Evolutionary conservation across 2,888 invertebrate species (phyloP), one percentile per base, ranked within the genome.

Genomic region (Dryococelus australis): DNA sequence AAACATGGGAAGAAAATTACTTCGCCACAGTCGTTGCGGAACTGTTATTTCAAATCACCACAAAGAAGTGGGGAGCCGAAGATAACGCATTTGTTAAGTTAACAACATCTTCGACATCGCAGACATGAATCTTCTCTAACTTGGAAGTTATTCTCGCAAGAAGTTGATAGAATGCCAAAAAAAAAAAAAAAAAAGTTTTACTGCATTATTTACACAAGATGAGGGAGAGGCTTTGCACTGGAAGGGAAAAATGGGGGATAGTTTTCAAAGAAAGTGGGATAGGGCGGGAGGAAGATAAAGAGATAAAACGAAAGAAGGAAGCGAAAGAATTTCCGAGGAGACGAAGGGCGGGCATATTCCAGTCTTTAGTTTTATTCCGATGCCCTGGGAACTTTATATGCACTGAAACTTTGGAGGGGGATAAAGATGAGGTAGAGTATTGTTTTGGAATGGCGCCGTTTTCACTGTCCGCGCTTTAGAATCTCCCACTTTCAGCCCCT

Each of bases 391-490:
- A 65, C 16, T 65, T 65, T 65, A 65, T 3, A 65, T 24, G 65
- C n/a, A 65, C 10, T 65, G 24, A 65, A 65, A 65, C 10, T 65
- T 65, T 8, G 20, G 65, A n/a, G n/a, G 65, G 2, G 65, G n/a
- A 65, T 65, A n/a, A 65, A 24, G 20, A 65, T 65, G 65, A 65
- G 65, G 20, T 8, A 10, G 65, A 24, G 24, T 65, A 65, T 65
- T 65, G 47, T 47, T 65, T 65, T 65, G n/a, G 65, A 65, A 65
- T 65, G 65, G 65, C n/a, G n/a, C 65, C 65, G 20, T 65, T 65
- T 65, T 8, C 47, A 47, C 47, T 47, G 47, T 47, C 47, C 47
- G 47, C 47, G 5, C 47, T 9, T 8, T 47, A 47, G 47, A 16
- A 47, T 47, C 47, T 13, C 47, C 16, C 47, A 10, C 2, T 47